Conservation (phyloP, 2,888 invertebrate species). For the Dryobota labecula region DNA sequence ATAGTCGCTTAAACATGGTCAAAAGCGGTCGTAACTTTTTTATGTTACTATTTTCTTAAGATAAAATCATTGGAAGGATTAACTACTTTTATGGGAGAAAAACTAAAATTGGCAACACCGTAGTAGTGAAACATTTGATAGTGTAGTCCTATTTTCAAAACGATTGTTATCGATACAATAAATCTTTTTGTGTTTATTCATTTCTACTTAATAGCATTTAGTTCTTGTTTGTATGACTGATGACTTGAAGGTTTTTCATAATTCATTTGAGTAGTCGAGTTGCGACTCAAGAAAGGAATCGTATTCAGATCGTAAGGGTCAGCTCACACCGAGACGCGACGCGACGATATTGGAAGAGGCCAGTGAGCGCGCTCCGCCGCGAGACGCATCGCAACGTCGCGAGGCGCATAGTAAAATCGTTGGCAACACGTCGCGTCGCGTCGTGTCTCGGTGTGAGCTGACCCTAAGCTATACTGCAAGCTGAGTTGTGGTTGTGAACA, state of each 20-base stretch:
- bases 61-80: not conserved
- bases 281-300: not conserved
- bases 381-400: no score
- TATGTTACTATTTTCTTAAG: not conserved
- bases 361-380: no score
- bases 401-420: no score
- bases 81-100: constrained; percentile 36
- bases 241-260: not conserved
- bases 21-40: not conserved
- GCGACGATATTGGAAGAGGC: no score
- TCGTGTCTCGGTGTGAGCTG: no score
- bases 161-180: not conserved
- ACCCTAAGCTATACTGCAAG: no score
- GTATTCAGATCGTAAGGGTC: not conserved
- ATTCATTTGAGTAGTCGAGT: not conserved
- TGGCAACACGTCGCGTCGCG: no score
- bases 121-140: not conserved
- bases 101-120: constrained; percentile 21
- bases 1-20: not conserved
- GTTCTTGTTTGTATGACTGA: not conserved
- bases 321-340: no score
- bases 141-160: constrained; percentile 1
- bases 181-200: not conserved
- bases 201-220: not conserved
- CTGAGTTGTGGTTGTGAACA: no score